A percentile compares a stretch with the other conserved stretches of the same genome.
phyloP scores from a whole-genome alignment of 2,113 vertebrate genomes.

The Cygnus buccinator region DNA sequence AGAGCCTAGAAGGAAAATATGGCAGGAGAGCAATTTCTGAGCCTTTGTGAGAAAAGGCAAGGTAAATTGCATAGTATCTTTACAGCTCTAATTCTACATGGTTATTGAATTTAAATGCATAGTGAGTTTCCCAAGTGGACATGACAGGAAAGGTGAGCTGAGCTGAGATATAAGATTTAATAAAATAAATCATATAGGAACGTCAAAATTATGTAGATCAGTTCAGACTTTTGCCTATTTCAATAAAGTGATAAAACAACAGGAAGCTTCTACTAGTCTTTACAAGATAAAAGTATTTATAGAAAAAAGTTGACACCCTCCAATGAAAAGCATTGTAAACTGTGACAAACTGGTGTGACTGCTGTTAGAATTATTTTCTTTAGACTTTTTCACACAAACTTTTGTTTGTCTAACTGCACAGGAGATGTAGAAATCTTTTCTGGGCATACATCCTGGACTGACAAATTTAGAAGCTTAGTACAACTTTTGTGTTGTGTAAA shows the following conservation, averaged over 20 bases:
- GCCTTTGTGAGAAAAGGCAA: not conserved
- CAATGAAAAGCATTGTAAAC: not conserved
- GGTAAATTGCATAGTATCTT: not conserved
- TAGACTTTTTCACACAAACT: not conserved
- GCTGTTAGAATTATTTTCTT: not conserved
- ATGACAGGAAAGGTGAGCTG: conserved; percentile 15
- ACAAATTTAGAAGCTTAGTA: not conserved
- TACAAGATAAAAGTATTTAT: not conserved
- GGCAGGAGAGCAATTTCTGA: not conserved
- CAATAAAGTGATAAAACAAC: not conserved
- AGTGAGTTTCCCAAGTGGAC: conserved; percentile 6
- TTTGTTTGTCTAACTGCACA: not conserved
- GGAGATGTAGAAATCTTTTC: not conserved
- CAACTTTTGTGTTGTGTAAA: not conserved
- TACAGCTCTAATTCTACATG: not conserved
- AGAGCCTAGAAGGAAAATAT: not conserved
- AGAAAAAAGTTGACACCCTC: not conserved
- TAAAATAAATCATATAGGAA: conserved; percentile 6
- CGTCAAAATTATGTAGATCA: not conserved
- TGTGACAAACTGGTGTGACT: not conserved
- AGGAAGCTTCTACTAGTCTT: not conserved
- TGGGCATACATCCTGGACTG: not conserved
- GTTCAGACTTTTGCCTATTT: not conserved
- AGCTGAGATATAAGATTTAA: not conserved
- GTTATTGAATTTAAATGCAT: conserved; percentile 19